These are phyloP conservation scores for Drosophila histrio DNA, from an alignment of 2,888 invertebrate genomes.

Conservation along the genomic window DNA sequence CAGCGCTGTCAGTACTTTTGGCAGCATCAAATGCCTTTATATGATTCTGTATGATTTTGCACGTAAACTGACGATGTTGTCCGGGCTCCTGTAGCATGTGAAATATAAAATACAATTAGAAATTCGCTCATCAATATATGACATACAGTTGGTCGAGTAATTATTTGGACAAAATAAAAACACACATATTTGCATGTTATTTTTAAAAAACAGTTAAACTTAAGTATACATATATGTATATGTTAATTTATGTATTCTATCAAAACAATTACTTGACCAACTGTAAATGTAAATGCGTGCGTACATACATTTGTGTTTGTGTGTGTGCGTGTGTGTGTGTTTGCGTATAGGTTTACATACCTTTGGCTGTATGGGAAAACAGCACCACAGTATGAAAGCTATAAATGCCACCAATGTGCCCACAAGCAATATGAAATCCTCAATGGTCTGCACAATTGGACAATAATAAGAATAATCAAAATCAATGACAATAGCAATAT, in stretches of 20 bases:
- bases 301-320: constrained; percentile 26
- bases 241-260: background rate
- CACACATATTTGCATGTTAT: too few species aligned
- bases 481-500: constrained; percentile 1
- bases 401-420: constrained; percentile 87
- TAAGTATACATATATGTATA: too few species aligned
- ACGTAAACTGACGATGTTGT: constrained; percentile 83
- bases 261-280: background rate
- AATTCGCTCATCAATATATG: background rate
- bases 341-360: constrained; percentile 60
- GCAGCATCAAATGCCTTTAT: constrained; percentile 72
- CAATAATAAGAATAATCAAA: constrained; percentile 18
- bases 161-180: background rate
- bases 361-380: constrained; percentile 86
- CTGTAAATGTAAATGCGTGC: background rate
- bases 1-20: constrained; percentile 20
- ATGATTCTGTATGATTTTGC: constrained; percentile 81
- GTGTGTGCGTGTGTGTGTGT: constrained; percentile 14
- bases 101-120: constrained; percentile 13
- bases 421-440: constrained; percentile 87
- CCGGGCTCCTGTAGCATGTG: constrained; percentile 76
- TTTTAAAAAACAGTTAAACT: too few species aligned
- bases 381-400: constrained; percentile 88
- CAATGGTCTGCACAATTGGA: constrained; percentile 85
- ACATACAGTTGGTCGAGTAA: background rate